Base-by-base conservation (phyloP, 1,140 invertebrate species). In the Leucophenga varia region DNA sequence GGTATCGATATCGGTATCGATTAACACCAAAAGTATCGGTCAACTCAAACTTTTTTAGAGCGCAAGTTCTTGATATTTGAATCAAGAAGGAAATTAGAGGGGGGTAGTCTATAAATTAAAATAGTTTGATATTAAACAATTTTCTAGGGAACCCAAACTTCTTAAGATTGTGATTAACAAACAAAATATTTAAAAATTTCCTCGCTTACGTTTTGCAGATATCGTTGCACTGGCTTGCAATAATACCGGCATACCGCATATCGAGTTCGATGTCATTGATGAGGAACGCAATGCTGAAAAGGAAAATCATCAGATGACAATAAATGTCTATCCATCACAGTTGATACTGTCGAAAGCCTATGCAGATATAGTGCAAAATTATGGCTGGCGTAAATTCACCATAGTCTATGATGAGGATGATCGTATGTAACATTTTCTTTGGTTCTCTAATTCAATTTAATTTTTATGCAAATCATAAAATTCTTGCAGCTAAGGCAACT, bases 341-440 rank as follows among this genome's bases (percentile, higher is more conserved):
- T 76, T 80, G 9, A 68, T 82, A 5, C 77, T 91, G 10, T 84
- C 86, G 19, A 80, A 86, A 79, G 88, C 86, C 10, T 85, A 86
- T 49, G 80, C 84, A 3, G 87, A 88, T 47, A 76, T 92, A 30
- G 80, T 92, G 2, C 79, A 84, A 47, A 80, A 85, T 52, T 84
- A 86, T 72, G 80, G 85, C 25, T 95, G 91, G 91, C 82, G 82
- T 45, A 82, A 79, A 45, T 94, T 89, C 54, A 86, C 87, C 1
- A 84, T 91, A 12, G 77, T 95, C 14, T 94, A 93, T 58, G 88
- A 94, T 69, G 82, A 84, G 46, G 84, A 89, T 31, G 85, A 88
- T 46, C 77, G 79, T 79, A 56, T 61, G 75, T 39, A 28, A 8
- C 1, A 9, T 30, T 8, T 6, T 8, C 1, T 28, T 1, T 7